A percentile compares a stretch with the other conserved stretches of the same genome.
Conservation (phyloP, 53 echinoderm and acorn worm species). For the Luidia sarsii region DNA sequence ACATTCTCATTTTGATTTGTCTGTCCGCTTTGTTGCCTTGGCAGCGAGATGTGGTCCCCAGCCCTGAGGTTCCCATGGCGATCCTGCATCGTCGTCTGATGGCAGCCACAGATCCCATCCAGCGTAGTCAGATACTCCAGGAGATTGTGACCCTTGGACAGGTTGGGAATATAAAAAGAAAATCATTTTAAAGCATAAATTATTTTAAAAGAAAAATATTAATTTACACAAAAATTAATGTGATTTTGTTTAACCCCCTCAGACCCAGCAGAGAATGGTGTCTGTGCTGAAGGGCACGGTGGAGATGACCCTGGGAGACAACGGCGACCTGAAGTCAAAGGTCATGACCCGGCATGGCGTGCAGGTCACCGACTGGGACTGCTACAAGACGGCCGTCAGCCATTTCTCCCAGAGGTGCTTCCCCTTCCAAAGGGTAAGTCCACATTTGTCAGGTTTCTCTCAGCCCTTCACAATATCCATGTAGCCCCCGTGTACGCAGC, state of each 20-base stretch:
- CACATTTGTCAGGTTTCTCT: background rate
- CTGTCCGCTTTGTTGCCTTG: background rate
- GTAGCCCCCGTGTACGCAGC: too few species aligned
- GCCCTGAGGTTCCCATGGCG: constrained; percentile 91
- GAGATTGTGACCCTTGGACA: constrained; percentile 61
- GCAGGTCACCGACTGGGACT: constrained; percentile 53
- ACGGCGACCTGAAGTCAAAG: constrained; percentile 8
- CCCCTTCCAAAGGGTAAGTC: constrained; percentile 70
- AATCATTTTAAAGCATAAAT: background rate
- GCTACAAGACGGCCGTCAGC: constrained; percentile 72
- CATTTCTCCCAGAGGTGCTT: constrained; percentile 80
- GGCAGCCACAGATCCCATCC: constrained; percentile 53
- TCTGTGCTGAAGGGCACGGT: constrained; percentile 57
- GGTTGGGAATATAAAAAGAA: constrained; percentile 48
- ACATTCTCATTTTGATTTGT: too few species aligned
- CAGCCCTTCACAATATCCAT: background rate
- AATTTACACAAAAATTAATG: too few species aligned
- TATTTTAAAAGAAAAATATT: background rate
- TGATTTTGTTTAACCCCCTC: too few species aligned
- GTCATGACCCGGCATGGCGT: constrained; percentile 48
- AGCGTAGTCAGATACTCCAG: constrained; percentile 65
- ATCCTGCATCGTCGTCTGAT: constrained; percentile 78
- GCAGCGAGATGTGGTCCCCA: constrained; percentile 79
- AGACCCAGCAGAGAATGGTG: constrained; percentile 67
- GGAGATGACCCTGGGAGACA: constrained; percentile 26